Percentiles rank a stretch among this genome's conserved stretches.
Conservation (phyloP, 2,888 invertebrate species). For the Carpatolechia fugitivella region DNA sequence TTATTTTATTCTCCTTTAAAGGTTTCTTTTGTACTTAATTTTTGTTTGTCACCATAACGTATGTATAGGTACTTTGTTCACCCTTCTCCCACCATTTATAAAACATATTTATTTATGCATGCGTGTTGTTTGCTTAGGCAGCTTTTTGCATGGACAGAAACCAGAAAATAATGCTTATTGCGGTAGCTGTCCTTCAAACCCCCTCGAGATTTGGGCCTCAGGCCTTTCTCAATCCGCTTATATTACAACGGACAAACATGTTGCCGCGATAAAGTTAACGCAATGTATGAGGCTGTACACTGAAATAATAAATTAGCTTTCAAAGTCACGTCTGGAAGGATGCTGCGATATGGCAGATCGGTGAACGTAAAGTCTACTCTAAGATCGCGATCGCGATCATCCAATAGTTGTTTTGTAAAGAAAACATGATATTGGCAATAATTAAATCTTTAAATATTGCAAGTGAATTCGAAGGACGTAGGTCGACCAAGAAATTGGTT, state of each 20-base stretch:
- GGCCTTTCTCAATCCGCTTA: constrained; percentile 34
- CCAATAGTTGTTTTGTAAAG: no score
- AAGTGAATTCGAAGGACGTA: no score
- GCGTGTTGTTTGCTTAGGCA: constrained; percentile 22
- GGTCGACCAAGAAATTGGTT: no score
- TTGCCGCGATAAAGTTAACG: constrained; percentile 30
- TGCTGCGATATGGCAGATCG: not conserved
- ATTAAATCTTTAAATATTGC: no score
- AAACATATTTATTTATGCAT: constrained; percentile 17
- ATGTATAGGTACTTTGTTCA: no score
- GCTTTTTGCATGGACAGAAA: constrained; percentile 26
- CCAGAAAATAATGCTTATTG: constrained; percentile 28
- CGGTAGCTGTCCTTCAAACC: constrained; percentile 28
- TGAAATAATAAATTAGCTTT: constrained; percentile 22
- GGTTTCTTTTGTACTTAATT: no score
- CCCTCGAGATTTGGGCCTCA: constrained; percentile 26
- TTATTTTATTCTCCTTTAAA: no score
- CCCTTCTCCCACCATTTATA: not conserved
- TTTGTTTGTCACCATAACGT: no score
- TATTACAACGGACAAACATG: constrained; percentile 27
- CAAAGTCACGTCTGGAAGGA: not conserved
- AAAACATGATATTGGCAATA: no score
- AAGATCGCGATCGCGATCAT: no score
- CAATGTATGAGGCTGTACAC: constrained; percentile 19
- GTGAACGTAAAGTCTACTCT: not conserved